Evolutionary conservation across 37 sponge, comb jelly and placozoan genomes (phyloP).

Genomic region (Eunapius fragilis): DNA sequence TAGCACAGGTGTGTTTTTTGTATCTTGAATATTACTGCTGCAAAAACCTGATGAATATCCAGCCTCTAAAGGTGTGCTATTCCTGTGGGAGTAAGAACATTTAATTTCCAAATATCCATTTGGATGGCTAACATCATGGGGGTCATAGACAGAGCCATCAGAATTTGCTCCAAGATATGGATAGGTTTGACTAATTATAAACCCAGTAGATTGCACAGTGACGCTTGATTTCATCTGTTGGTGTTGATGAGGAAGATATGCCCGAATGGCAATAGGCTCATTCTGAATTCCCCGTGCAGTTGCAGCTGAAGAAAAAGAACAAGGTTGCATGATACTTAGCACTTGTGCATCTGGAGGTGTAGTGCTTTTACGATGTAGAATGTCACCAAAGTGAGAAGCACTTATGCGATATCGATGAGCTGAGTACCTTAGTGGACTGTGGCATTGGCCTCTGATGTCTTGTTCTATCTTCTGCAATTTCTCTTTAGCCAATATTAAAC

Average conservation of each 20-base stretch:
- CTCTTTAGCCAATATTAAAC: neutral
- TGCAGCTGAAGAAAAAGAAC: constrained; percentile 27
- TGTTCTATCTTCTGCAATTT: constrained; percentile 5
- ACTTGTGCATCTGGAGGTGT: constrained; percentile 24
- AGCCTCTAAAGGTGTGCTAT: constrained; percentile 37
- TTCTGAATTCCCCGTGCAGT: constrained; percentile 18
- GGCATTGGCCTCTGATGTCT: neutral
- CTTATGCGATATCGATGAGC: constrained; percentile 9
- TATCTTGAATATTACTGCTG: too few species aligned
- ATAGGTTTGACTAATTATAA: constrained; percentile 11
- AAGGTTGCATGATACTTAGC: constrained; percentile 16
- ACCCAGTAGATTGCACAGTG: constrained; percentile 10
- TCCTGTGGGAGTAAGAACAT: constrained; percentile 32
- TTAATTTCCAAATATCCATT: constrained; percentile 40
- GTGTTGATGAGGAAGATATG: constrained; percentile 3
- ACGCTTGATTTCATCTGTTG: neutral
- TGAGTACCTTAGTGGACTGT: constrained; percentile 5
- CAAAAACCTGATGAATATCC: neutral
- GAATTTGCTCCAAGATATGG: constrained; percentile 48
- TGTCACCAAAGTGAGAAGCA: constrained; percentile 32
- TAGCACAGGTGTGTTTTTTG: too few species aligned
- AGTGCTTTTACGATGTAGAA: neutral
- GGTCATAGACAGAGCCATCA: constrained; percentile 50
- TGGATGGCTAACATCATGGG: neutral
- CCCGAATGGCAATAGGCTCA: constrained; percentile 13